Base-by-base conservation (phyloP, 2,888 invertebrate genomes). In the Julus scanicus region DNA sequence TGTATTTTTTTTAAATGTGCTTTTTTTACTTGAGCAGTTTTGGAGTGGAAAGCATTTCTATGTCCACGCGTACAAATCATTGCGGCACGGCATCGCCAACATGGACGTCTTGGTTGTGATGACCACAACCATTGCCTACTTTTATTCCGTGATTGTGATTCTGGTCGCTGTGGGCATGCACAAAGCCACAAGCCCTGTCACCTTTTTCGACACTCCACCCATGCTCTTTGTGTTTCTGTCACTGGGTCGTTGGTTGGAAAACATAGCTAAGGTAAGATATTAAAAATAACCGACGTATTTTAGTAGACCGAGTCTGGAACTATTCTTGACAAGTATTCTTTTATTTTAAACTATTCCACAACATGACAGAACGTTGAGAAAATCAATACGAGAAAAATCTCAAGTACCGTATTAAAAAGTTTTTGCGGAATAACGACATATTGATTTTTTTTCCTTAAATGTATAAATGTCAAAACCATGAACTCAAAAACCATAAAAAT, bases 171-270 rank as follows among this genome's bases (percentile, higher is more conserved):
- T 92, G 90, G 89, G 90, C 4, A 88, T 91, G 89, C 88, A 90
- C 17, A 83, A 86, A 44, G 92, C 92, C 90, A 91, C 91, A 40
- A 93, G 93, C 89, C 94, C 94, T 6, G 92, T 92, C 90, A 94
- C 94, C 0, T 94, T 94, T 90, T 94, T 94, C 91, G 94, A 94
- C 90, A 93, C 93, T 1, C 93, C 94, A 0, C 94, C 94, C 3
- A 94, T 94, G 94, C 91, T 94, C 83, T 92, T 94, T 89, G 92
- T 93, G 86, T 94, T 94, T 90, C 92, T 94, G 39, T 92, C 93
- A 5, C 91, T 94, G 5, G 94, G 94, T 48, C 90, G 94, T 89
- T 94, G 93, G 93, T 90, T 94, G 89, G 94, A 94, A 90, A 92
- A 93, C 90, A 92, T 93, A 87, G 94, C 94, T 1, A 94, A 94